Conservation (phyloP, 1,140 invertebrate species). For the Sminthurinus signatus region DNA sequence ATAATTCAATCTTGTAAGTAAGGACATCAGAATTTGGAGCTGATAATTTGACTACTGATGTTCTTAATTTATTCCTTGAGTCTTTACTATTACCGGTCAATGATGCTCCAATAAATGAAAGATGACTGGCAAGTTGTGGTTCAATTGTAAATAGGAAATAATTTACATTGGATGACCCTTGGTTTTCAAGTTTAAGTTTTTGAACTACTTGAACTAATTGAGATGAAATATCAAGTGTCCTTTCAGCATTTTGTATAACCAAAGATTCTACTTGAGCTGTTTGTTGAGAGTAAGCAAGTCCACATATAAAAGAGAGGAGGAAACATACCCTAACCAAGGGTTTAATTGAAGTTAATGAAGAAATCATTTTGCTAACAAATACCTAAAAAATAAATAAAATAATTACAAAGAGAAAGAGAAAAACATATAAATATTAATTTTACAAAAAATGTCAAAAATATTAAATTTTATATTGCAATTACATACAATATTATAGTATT, state of each 20-base stretch:
- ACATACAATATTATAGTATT: too few species aligned
- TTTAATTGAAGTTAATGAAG: too few species aligned
- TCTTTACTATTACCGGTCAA: conserved; percentile 13
- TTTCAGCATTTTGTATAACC: conserved; percentile 72
- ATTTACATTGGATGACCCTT: conserved; percentile 59
- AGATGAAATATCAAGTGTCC: conserved; percentile 75
- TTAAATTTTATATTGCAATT: too few species aligned
- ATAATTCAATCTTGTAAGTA: conserved; percentile 15
- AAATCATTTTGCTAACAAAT: too few species aligned
- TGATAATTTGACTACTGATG: not conserved
- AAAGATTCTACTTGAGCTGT: conserved; percentile 48
- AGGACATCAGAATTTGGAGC: conserved; percentile 2
- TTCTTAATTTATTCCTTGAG: conserved; percentile 6
- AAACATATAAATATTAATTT: not conserved
- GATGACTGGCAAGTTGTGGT: conserved; percentile 53
- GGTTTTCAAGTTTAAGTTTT: conserved; percentile 76
- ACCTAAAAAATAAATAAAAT: too few species aligned
- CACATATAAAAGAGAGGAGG: not conserved
- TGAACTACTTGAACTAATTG: conserved; percentile 78
- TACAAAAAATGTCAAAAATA: too few species aligned
- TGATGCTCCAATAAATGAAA: conserved; percentile 65
- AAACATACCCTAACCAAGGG: too few species aligned
- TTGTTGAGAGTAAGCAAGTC: not conserved
- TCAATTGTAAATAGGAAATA: conserved; percentile 68
- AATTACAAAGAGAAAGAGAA: too few species aligned